Conservation (phyloP, 1,140 invertebrate genomes). For the Mya arenaria region DNA sequence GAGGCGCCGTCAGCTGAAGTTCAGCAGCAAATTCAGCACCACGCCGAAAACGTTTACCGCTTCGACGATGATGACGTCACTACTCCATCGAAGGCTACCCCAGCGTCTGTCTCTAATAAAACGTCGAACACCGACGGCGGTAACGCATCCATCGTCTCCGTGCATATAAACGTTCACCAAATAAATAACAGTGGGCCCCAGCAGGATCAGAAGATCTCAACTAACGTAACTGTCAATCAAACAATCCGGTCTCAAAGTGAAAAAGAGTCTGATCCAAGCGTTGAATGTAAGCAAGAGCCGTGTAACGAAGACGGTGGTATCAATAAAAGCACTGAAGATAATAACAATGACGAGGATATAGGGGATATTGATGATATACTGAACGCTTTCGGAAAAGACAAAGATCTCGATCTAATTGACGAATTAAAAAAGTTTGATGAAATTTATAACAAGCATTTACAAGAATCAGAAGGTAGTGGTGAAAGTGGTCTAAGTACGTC, state of each 20-base stretch:
- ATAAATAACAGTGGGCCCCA: constrained; percentile 90
- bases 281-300: constrained; percentile 93
- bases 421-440: constrained; percentile 86
- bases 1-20: constrained; percentile 73
- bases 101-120: constrained; percentile 27
- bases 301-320: constrained; percentile 84
- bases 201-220: constrained; percentile 93
- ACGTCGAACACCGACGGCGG: constrained; percentile 29
- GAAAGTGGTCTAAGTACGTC: constrained; percentile 63
- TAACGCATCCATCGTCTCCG: constrained; percentile 84
- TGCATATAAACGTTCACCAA: constrained; percentile 92
- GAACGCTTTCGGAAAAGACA: constrained; percentile 90
- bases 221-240: constrained; percentile 95
- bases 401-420: constrained; percentile 92
- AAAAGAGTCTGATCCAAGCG: constrained; percentile 78
- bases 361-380: constrained; percentile 87
- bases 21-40: constrained; percentile 53
- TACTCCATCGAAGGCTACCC: constrained; percentile 39
- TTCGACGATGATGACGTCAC: constrained; percentile 68
- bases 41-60: constrained; percentile 64
- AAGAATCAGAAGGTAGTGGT: constrained; percentile 65
- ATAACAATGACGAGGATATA: constrained; percentile 82
- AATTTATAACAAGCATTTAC: constrained; percentile 69
- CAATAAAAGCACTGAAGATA: constrained; percentile 40
- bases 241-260: constrained; percentile 89